Conservation (phyloP, 2,888 invertebrate genomes). For the Drosophila prolongata region DNA sequence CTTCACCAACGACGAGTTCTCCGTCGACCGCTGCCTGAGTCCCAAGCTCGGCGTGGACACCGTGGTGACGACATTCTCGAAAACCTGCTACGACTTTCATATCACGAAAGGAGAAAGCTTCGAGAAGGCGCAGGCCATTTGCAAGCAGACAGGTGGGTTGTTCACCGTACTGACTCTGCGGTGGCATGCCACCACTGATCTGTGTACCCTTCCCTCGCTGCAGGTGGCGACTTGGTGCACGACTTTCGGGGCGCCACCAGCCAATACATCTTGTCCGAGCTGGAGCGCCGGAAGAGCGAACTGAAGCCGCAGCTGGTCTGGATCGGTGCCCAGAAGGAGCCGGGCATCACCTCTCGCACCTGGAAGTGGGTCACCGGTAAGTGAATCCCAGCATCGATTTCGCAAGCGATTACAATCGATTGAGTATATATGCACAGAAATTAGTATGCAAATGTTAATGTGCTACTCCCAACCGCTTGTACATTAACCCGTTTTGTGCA, state of each 20-base stretch:
- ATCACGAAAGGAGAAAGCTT: slow-evolving; percentile 93
- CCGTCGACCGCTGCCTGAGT: slow-evolving; percentile 92
- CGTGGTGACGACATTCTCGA: slow-evolving; percentile 92
- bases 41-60: slow-evolving; percentile 91
- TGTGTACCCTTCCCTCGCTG: background rate
- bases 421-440: too few species aligned
- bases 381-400: background rate
- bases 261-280: slow-evolving; percentile 88
- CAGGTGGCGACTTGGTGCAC: slow-evolving; percentile 84
- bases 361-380: slow-evolving; percentile 96
- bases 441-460: too few species aligned
- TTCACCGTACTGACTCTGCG: background rate
- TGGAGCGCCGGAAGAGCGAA: slow-evolving; percentile 91
- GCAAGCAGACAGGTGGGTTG: slow-evolving; percentile 88
- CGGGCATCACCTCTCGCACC: slow-evolving; percentile 91
- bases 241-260: slow-evolving; percentile 83
- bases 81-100: slow-evolving; percentile 95
- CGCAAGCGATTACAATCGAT: too few species aligned
- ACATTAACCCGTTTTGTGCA: too few species aligned
- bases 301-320: slow-evolving; percentile 94
- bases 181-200: too few species aligned
- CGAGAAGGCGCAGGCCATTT: slow-evolving; percentile 91
- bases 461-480: too few species aligned
- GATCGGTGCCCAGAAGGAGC: slow-evolving; percentile 96
- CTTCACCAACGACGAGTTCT: slow-evolving; percentile 95